phyloP scores from a whole-genome alignment of 1,140 invertebrate species.

The Calycopis cecrops region DNA sequence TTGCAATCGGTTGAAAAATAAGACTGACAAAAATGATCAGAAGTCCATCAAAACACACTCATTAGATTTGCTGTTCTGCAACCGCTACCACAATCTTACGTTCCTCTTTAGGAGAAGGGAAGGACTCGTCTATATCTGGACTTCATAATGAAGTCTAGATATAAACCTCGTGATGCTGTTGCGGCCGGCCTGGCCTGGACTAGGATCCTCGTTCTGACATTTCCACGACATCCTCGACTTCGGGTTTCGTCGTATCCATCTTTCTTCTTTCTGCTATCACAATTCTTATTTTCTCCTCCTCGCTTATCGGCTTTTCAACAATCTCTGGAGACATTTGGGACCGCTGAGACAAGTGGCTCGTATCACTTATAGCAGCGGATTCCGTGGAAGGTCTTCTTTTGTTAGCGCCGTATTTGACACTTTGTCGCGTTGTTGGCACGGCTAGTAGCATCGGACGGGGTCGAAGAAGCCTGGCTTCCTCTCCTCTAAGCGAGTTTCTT shows the following conservation, averaged over 20 bases:
- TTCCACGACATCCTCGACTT: conserved; percentile 60
- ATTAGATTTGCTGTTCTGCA: conserved; percentile 41
- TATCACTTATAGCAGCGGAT: conserved; percentile 43
- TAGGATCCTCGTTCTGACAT: conserved; percentile 65
- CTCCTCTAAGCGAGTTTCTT: conserved; percentile 56
- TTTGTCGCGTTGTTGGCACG: conserved; percentile 52
- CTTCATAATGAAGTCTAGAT: conserved; percentile 40
- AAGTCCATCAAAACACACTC: conserved; percentile 14
- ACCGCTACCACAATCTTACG: conserved; percentile 55
- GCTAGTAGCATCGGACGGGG: conserved; percentile 50
- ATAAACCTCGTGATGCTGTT: conserved; percentile 68
- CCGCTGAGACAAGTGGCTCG: conserved; percentile 35
- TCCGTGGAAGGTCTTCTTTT: conserved; percentile 54
- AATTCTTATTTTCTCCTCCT: conserved; percentile 69
- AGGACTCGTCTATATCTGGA: conserved; percentile 20
- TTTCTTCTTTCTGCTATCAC: conserved; percentile 70
- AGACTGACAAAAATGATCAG: conserved; percentile 12
- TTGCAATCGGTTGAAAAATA: conserved; percentile 26
- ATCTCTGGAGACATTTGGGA: conserved; percentile 38
- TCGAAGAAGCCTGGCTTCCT: conserved; percentile 56
- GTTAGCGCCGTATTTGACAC: conserved; percentile 36
- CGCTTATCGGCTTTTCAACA: conserved; percentile 45
- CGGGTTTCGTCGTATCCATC: conserved; percentile 57
- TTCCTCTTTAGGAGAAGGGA: conserved; percentile 39
- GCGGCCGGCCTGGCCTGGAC: conserved; percentile 70